phyloP scores from a whole-genome alignment of 2,797 vertebrate species.

The Hypotaenidia okinawae region DNA sequence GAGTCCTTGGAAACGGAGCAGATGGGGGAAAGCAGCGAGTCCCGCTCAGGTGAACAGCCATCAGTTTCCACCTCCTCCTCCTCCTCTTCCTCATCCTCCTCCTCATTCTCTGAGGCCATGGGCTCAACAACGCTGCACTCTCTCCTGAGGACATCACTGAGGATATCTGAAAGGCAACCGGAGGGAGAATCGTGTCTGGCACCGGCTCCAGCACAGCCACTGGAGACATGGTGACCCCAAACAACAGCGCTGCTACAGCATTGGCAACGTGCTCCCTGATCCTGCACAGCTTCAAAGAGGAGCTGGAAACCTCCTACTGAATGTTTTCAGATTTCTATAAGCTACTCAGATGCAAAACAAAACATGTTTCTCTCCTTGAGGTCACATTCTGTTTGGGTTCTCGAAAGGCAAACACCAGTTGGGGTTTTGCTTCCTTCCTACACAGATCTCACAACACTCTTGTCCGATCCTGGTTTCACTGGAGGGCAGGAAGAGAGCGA shows the following conservation, averaged over 20 bases:
- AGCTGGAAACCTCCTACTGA: background rate
- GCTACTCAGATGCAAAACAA: background rate
- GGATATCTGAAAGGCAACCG: slow-evolving; percentile 81
- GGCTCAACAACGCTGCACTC: slow-evolving; percentile 79
- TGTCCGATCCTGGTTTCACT: rapidly evolving
- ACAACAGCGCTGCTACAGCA: rapidly evolving
- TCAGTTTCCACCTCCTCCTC: slow-evolving; percentile 74
- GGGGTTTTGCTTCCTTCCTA: background rate
- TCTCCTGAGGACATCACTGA: slow-evolving; percentile 87
- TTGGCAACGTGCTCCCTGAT: background rate
- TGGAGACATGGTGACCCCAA: rapidly evolving
- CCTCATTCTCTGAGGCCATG: slow-evolving; percentile 54
- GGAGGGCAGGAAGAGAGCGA: background rate
- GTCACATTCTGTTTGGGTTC: background rate
- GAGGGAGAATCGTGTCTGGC: background rate
- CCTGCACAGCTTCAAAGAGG: background rate
- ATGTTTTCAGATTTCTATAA: background rate
- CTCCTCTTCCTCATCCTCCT: slow-evolving; percentile 71
- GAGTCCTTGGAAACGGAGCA: slow-evolving; percentile 85
- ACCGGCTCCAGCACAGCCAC: rapidly evolving
- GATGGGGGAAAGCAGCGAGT: slow-evolving; percentile 86
- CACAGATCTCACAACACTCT: background rate
- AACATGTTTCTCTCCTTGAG: background rate
- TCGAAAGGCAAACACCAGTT: background rate
- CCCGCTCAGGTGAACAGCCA: slow-evolving; percentile 70